A percentile compares a stretch with the other conserved stretches of the same genome.
phyloP scores from a whole-genome alignment of 1,140 invertebrate genomes.

The Pachypsylla venusta region DNA sequence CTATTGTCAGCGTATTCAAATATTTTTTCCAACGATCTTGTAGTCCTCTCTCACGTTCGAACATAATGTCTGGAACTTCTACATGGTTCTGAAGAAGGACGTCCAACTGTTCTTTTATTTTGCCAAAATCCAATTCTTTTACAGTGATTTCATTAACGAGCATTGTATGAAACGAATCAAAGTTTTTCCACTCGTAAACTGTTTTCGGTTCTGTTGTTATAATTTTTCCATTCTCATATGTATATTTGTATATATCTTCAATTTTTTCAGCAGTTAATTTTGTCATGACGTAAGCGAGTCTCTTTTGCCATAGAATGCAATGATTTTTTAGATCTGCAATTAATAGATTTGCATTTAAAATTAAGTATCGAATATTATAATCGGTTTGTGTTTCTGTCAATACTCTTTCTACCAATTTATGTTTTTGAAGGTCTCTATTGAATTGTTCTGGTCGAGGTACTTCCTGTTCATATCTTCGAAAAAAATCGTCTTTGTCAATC shows the following conservation, averaged over 20 bases:
- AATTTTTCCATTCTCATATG: neutral
- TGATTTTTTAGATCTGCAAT: neutral
- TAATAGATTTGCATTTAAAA: neutral
- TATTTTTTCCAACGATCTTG: neutral
- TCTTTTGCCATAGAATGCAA: neutral
- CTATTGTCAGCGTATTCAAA: neutral
- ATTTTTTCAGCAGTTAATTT: neutral
- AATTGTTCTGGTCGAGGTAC: neutral
- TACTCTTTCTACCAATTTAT: neutral
- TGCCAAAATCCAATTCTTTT: neutral
- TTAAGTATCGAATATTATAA: neutral
- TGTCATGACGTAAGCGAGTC: neutral
- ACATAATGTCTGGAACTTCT: neutral
- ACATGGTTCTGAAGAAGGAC: neutral
- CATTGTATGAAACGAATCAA: neutral
- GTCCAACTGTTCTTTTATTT: neutral
- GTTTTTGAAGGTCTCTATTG: neutral
- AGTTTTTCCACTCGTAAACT: neutral
- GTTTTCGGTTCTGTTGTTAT: neutral
- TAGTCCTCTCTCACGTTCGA: neutral
- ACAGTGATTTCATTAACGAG: neutral
- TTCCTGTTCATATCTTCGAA: neutral
- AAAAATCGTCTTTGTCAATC: neutral
- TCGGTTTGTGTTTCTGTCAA: neutral
- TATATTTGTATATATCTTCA: neutral